Percentiles rank a stretch among this genome's conserved stretches.
phyloP scores from a whole-genome alignment of 2,888 invertebrate species.

The Peribatodes rhomboidaria region DNA sequence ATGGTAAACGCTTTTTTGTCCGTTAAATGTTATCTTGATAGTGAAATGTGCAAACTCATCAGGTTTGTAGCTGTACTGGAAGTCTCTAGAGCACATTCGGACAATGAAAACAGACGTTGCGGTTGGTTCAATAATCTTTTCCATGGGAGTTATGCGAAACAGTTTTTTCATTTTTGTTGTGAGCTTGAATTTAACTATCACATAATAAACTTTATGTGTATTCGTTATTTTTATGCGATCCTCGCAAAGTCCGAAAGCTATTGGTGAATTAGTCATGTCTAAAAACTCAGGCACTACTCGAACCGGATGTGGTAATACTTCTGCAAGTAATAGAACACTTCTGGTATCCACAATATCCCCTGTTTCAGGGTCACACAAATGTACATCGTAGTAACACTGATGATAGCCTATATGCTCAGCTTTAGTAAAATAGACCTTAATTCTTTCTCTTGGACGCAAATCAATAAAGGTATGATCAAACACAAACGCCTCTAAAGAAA shows the following conservation, averaged over 20 bases:
- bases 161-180: slow-evolving; percentile 70
- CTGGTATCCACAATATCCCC: slow-evolving; percentile 57
- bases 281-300: slow-evolving; percentile 65
- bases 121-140: slow-evolving; percentile 55
- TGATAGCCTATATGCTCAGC: slow-evolving; percentile 69
- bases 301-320: slow-evolving; percentile 71
- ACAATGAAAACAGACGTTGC: slow-evolving; percentile 59
- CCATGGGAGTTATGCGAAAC: slow-evolving; percentile 65
- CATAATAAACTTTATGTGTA: slow-evolving; percentile 61
- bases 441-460: slow-evolving; percentile 56
- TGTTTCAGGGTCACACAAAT: slow-evolving; percentile 59
- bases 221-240: slow-evolving; percentile 66
- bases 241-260: slow-evolving; percentile 66
- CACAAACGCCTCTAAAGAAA: slow-evolving; percentile 66
- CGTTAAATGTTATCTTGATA: slow-evolving; percentile 66
- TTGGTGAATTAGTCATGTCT: slow-evolving; percentile 67
- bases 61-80: slow-evolving; percentile 35
- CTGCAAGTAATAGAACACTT: slow-evolving; percentile 65
- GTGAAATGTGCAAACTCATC: slow-evolving; percentile 70
- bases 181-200: slow-evolving; percentile 65
- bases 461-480: slow-evolving; percentile 63
- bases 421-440: slow-evolving; percentile 67
- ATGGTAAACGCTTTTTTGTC: slow-evolving; percentile 60
- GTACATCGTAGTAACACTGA: slow-evolving; percentile 68
- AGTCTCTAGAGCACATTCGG: slow-evolving; percentile 60